Evolutionary conservation across 1,140 invertebrate species (phyloP).

Genomic region (Aphaenogaster ashmeadi): DNA sequence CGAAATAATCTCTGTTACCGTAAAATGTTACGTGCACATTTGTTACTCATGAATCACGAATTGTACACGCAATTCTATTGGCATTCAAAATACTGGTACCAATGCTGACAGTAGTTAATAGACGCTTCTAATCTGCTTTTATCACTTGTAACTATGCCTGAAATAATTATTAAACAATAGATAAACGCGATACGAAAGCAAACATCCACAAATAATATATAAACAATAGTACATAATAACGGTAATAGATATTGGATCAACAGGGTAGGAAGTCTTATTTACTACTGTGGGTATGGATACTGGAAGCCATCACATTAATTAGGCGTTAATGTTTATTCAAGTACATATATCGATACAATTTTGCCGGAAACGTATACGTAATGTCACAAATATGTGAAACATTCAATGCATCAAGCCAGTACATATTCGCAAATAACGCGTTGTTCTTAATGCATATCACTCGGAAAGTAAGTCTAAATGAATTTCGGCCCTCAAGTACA

Average conservation of each 20-base stretch:
- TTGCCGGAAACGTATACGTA: conserved; percentile 57
- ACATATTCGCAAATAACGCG: conserved; percentile 26
- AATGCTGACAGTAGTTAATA: not conserved
- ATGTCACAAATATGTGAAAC: conserved; percentile 51
- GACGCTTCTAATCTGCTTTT: not conserved
- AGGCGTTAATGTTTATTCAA: conserved; percentile 61
- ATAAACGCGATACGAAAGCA: not conserved
- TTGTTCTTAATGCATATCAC: conserved; percentile 9
- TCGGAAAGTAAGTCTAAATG: conserved; percentile 36
- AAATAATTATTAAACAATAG: conserved; percentile 31
- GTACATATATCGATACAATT: conserved; percentile 59
- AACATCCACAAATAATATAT: not conserved
- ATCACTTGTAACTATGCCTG: not conserved
- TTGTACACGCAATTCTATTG: conserved; percentile 20
- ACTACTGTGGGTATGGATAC: not conserved
- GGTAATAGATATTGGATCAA: not conserved
- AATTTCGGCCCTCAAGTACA: not conserved
- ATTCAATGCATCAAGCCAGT: conserved; percentile 35
- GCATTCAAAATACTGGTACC: conserved; percentile 25
- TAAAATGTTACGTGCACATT: not conserved
- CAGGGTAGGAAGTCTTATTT: not conserved
- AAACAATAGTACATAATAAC: not conserved
- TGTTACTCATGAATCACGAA: conserved; percentile 7
- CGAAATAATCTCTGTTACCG: not conserved
- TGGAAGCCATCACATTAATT: not conserved